Evolutionary conservation across 2,113 vertebrate genomes (phyloP), one percentile per base, ranked within the genome.

Genomic region (Hippocampus barbouri): DNA sequence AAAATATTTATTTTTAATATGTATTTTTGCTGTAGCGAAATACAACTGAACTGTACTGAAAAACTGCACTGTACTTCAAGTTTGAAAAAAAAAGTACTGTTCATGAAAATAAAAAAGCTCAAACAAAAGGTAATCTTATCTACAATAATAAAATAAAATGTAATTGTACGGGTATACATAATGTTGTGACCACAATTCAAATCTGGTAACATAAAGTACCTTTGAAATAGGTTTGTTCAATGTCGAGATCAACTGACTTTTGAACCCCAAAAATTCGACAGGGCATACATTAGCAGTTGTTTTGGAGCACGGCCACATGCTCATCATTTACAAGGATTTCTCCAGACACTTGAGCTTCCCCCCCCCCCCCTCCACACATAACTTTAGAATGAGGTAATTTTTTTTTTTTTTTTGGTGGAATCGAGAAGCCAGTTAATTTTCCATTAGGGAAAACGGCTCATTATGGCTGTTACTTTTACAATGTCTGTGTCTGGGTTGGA

Each of bases 331-430:
- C 71, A 41, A 82, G 87, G 43, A 80, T 34, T 66, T 38, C n/a
- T 61, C 60, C 69, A 79, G 79, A 65, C 59, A 25, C 21, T 51
- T n/a, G 70, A 54, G 7, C 2, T 65, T 86, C 81, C 69, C 70
- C 65, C 85, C 38, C 38, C 21, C 21, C 4, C 5, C 21, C 5
- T 63, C 63, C 21, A 66, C 12, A 67, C 84, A 86, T 89, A 89
- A 83, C 90, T 91, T 84, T 86, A 85, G 65, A 61, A 68, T 83
- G 87, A 92, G 82, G 85, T 90, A 72, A 70, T 79, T 27, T 57
- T 25, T 79, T 79, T 64, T 27, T 27, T 34, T 5, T 34, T 34
- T 5, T 34, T 34, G 70, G 73, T 68, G 23, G 40, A 77, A 61
- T 74, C 51, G 56, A 49, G 57, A 76, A 72, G 49, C 60, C 15